A percentile compares a stretch with the other conserved stretches of the same genome.
Conservation (phyloP, 2,888 invertebrate species). For the Melinaea menophilus region DNA sequence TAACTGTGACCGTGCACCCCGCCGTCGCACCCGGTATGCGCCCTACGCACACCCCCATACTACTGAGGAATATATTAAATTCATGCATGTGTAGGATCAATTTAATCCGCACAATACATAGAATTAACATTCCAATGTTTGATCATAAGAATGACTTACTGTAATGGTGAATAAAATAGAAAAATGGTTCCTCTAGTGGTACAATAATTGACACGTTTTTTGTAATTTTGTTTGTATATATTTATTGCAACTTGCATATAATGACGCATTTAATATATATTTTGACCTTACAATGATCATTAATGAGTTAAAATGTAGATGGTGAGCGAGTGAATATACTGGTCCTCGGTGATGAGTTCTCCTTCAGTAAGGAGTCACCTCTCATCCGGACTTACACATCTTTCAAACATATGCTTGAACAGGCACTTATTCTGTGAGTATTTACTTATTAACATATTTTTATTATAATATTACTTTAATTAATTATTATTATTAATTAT, state of each 20-base stretch:
- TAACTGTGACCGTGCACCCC: conserved; percentile 50
- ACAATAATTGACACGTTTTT: too few relatives aligned
- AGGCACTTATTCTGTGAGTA: conserved; percentile 54
- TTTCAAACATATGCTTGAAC: conserved; percentile 47
- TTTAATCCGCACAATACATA: not conserved
- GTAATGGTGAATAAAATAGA: too few relatives aligned
- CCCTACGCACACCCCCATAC: not conserved
- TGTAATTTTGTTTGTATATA: too few relatives aligned
- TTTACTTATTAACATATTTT: not conserved
- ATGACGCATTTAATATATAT: not conserved
- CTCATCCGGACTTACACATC: conserved; percentile 49
- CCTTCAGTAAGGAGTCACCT: conserved; percentile 41
- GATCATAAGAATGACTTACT: too few relatives aligned
- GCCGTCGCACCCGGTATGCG: conserved; percentile 39
- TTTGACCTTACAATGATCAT: not conserved
- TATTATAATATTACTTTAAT: not conserved
- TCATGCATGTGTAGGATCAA: not conserved
- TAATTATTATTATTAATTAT: not conserved
- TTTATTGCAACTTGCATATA: too few relatives aligned
- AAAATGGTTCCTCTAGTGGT: too few relatives aligned
- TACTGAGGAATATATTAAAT: not conserved
- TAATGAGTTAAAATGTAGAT: conserved; percentile 38
- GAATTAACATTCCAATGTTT: too few relatives aligned
- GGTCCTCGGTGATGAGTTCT: conserved; percentile 56
- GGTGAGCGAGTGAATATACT: conserved; percentile 49